Evolutionary conservation across 2,888 invertebrate genomes (phyloP), one percentile per base, ranked within the genome.

Genomic region (Catocala sponsa): DNA sequence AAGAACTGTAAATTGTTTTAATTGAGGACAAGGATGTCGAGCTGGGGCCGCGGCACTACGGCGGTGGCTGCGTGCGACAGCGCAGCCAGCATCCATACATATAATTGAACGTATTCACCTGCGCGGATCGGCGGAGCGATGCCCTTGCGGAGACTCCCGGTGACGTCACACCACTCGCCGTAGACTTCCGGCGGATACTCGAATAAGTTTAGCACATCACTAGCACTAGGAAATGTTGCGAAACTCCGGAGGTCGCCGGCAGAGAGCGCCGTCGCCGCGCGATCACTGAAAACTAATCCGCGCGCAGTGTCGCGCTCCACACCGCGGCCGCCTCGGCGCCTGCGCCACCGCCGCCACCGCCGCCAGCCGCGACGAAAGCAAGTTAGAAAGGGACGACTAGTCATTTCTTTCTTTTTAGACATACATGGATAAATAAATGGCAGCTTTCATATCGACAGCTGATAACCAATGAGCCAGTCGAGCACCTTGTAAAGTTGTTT

Each of bases 11-110:
- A 91, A 92, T 86, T 86, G 89, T 88, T 90, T 88, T 89, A 89
- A 93, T 91, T 90, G 91, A 85, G 93, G 91, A 87, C 93, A 93
- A 93, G 93, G 93, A 92, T 92, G 85, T 86, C 86, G 76, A 82
- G 82, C 81, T 79, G 80, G 70, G 83, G 83, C 80, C 82, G 86
- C 80, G 73, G 69, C 70, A 38, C 35, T 6, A 2, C 35, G 7
- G 35, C 7, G 35, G 7, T 9, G 35, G 35, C 76, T 74, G 79
- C 71, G 78, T 77, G 75, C 76, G 76, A 72, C 75, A 74, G 78
- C 78, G 77, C 79, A 72, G 68, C 71, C 79, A 70, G 61, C 69
- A 74, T 80, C 76, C 77, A 79, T 65, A 68, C 76, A 65, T 76
- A 65, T 76, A 78, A 79, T 79, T 76, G 74, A 80, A 81, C 68